Conservation (phyloP, 1,140 invertebrate genomes). For the Wasmannia auropunctata region DNA sequence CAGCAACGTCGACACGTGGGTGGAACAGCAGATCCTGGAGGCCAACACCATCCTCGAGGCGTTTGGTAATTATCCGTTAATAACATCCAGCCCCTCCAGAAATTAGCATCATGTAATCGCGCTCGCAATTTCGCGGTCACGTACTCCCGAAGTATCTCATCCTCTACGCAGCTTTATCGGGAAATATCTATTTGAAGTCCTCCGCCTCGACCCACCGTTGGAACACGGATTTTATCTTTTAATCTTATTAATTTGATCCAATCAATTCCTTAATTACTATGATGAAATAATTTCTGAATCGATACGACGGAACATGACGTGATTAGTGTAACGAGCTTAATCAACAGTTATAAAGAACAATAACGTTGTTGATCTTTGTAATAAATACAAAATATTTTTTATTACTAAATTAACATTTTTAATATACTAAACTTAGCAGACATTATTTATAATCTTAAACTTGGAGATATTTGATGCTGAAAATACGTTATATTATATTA, state of each 20-base stretch:
- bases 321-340: too few species aligned
- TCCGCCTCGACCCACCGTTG: not conserved
- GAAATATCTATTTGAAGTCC: not conserved
- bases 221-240: not conserved
- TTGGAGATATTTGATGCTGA: not conserved
- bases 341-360: not conserved
- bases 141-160: not conserved
- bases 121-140: not conserved
- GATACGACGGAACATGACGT: not conserved
- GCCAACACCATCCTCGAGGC: slow-evolving; percentile 97
- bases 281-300: not conserved
- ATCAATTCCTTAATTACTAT: not conserved
- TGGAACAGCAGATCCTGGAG: slow-evolving; percentile 97
- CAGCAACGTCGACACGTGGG: slow-evolving; percentile 95
- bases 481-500: not conserved
- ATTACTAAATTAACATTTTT: not conserved
- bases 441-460: not conserved
- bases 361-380: not conserved
- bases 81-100: not conserved
- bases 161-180: not conserved
- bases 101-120: not conserved
- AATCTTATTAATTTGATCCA: not conserved
- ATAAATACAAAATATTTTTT: not conserved
- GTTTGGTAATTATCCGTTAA: slow-evolving; percentile 89
- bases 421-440: too few species aligned